Percentiles rank a stretch among this genome's conserved stretches.
These are phyloP conservation scores for Tachina lurida DNA, from an alignment of 2,888 invertebrate species.

Conservation along the genomic window DNA sequence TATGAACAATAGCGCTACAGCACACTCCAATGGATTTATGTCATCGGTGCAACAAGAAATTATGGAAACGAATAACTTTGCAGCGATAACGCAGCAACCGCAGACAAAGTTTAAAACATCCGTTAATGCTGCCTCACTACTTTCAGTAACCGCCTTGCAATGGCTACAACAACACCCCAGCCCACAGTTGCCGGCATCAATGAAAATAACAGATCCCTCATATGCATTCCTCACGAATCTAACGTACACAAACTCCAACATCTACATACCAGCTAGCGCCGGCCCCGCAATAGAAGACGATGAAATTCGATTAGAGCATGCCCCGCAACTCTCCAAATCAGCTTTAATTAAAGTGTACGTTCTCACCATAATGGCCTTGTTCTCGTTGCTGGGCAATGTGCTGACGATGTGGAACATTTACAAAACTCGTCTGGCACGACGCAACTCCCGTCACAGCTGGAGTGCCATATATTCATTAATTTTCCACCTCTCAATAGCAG, in stretches of 20 bases:
- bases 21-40: background rate
- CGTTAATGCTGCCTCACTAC: slow-evolving; percentile 39
- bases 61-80: background rate
- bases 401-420: slow-evolving; percentile 91
- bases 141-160: slow-evolving; percentile 53
- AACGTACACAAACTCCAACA: slow-evolving; percentile 46
- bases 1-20: background rate
- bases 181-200: slow-evolving; percentile 50
- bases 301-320: slow-evolving; percentile 84
- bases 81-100: background rate
- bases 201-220: slow-evolving; percentile 50
- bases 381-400: slow-evolving; percentile 89
- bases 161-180: slow-evolving; percentile 54
- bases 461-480: slow-evolving; percentile 90
- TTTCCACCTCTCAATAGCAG: slow-evolving; percentile 91
- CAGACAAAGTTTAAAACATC: slow-evolving; percentile 22
- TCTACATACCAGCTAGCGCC: slow-evolving; percentile 55
- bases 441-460: slow-evolving; percentile 86
- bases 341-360: slow-evolving; percentile 87
- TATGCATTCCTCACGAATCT: slow-evolving; percentile 58
- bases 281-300: slow-evolving; percentile 64
- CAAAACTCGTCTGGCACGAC: slow-evolving; percentile 85
- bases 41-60: background rate
- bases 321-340: slow-evolving; percentile 87
- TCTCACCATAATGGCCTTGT: slow-evolving; percentile 87